A percentile compares a stretch with the other conserved stretches of the same genome.
Evolutionary conservation across 2,113 vertebrate species (phyloP).

Genomic region (Climacteris rufus): DNA sequence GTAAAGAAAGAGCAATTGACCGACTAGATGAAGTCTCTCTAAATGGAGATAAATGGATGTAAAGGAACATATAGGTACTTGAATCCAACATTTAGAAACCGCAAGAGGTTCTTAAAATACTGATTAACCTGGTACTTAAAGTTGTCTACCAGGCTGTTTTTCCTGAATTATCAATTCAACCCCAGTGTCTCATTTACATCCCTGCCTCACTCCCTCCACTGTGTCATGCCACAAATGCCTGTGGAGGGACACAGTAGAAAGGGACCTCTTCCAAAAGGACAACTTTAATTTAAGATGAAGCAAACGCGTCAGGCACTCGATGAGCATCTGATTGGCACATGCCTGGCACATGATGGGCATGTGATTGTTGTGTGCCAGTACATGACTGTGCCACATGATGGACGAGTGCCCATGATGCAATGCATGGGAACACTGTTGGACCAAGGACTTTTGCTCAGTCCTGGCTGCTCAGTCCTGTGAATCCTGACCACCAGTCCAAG

Average conservation of each 20-base stretch:
- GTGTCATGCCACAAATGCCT: background rate
- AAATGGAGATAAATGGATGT: background rate
- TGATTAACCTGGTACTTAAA: background rate
- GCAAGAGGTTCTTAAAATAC: background rate
- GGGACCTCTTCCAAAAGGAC: background rate
- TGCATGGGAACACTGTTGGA: background rate
- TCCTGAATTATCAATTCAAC: background rate
- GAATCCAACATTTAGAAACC: background rate
- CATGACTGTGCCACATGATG: accelerated
- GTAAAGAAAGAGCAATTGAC: background rate
- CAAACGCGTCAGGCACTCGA: background rate
- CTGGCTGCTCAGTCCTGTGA: background rate
- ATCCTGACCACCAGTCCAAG: background rate
- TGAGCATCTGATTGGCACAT: accelerated
- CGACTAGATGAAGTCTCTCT: background rate
- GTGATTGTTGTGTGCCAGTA: background rate
- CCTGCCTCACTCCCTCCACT: background rate
- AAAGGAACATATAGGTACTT: background rate
- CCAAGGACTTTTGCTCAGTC: background rate
- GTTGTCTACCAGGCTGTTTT: background rate
- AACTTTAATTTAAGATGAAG: background rate
- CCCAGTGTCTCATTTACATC: background rate
- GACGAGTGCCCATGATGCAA: background rate
- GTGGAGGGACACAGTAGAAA: background rate
- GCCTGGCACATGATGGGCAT: accelerated